Percentiles rank a stretch among this genome's conserved stretches.
phyloP scores from a whole-genome alignment of 2,113 vertebrate species.

The Ascaphus truei region DNA sequence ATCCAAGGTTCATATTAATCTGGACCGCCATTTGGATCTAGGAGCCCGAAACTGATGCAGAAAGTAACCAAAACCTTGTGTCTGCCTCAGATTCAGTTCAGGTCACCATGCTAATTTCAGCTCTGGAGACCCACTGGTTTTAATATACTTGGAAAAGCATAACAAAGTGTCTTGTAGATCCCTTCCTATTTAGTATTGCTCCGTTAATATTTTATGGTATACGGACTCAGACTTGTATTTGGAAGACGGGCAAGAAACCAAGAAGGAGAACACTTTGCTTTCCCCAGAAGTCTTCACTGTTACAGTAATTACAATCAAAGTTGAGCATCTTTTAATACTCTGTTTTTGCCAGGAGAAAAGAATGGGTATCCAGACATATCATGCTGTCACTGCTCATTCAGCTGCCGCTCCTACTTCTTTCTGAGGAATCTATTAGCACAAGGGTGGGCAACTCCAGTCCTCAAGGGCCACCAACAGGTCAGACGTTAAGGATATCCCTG shows the following conservation, averaged over 20 bases:
- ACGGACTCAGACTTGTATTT: not conserved
- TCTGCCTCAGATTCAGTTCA: no score
- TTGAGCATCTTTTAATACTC: not conserved
- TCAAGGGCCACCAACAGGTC: no score
- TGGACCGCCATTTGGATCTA: no score
- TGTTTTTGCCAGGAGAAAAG: not conserved
- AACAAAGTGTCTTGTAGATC: not conserved
- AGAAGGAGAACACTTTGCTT: not conserved
- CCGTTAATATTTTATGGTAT: not conserved
- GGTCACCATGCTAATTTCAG: no score
- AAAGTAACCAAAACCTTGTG: no score
- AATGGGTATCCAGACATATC: not conserved
- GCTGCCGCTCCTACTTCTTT: not conserved
- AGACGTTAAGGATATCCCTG: no score
- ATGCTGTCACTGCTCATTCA: not conserved
- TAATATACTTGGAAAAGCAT: not conserved
- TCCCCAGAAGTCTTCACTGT: not conserved
- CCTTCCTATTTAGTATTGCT: not conserved
- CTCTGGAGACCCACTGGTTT: no score
- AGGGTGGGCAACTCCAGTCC: no score
- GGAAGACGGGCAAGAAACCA: not conserved
- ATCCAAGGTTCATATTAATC: no score
- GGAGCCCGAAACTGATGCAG: no score
- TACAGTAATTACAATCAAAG: not conserved
- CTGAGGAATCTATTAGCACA: not conserved